Conservation (phyloP, 2,113 vertebrate genomes). For the Xiphophorus hellerii region DNA sequence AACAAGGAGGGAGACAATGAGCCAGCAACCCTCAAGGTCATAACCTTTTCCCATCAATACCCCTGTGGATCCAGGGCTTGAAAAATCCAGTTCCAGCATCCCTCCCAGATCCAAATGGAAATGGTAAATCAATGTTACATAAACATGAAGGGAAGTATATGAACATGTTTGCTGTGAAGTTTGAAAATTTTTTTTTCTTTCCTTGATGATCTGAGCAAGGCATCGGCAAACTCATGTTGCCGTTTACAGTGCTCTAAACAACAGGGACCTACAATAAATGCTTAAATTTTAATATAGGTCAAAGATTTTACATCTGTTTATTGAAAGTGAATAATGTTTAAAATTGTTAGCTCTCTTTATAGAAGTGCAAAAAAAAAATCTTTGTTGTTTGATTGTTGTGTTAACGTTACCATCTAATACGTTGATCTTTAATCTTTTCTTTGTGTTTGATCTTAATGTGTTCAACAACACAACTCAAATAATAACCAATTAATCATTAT, state of each 20-base stretch:
- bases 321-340: too few relatives aligned
- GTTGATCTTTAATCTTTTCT: too few relatives aligned
- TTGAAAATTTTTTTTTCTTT: not conserved
- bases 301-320: too few relatives aligned
- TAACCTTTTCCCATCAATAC: slow-evolving; percentile 1
- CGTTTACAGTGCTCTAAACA: not conserved
- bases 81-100: not conserved
- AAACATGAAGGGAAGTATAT: not conserved
- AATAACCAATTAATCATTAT: too few relatives aligned
- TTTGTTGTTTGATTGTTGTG: too few relatives aligned
- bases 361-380: too few relatives aligned
- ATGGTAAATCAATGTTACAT: not conserved
- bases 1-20: slow-evolving; percentile 11
- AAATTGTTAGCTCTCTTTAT: too few relatives aligned
- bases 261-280: not conserved
- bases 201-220: not conserved
- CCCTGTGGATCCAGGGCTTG: not conserved
- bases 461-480: too few relatives aligned
- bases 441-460: too few relatives aligned
- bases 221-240: too few relatives aligned
- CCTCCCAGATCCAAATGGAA: not conserved
- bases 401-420: too few relatives aligned
- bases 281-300: too few relatives aligned
- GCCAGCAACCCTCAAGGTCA: slow-evolving; percentile 5
- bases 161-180: not conserved